Base-by-base conservation (phyloP, 2,888 invertebrate species). In the Cheilosia soror region DNA sequence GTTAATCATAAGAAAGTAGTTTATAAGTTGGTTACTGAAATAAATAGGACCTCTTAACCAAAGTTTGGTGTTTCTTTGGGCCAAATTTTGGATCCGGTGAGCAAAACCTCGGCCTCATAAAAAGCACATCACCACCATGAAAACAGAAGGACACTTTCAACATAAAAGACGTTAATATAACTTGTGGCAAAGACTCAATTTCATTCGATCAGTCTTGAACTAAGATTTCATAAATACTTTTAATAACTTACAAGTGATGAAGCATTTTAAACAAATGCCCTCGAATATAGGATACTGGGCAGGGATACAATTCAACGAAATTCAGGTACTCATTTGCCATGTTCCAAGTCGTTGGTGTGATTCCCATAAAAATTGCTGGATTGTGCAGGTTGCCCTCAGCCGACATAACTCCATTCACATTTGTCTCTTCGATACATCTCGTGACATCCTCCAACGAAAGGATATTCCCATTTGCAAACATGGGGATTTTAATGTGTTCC, bases 391-490 rank as follows among this genome's bases (percentile, higher is more conserved):
- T 98, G 0, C 99, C 99, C 93, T 99, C 99, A 86, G 97, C 96
- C 89, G 96, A 95, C 98, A 98, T 98, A 0, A 98, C 96, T 49
- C 96, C 97, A 90, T 96, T 93, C 3, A 96, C 98, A 33, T 96
- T 96, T 0, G 99, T 99, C 89, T 95, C 96, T 73, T 94, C 93
- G 65, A 99, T 92, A 91, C 99, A 99, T 87, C 95, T 93, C 75
- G 96, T 93, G 1, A 97, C 95, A 93, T 99, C 99, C 89, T 96
- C 95, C 88, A 97, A 91, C 89, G 96, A 96, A 91, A 99, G 98
- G 88, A 99, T 97, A 91, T 99, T 99, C 15, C 99, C 99, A 93
- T 99, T 99, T 31, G 99, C 98, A 91, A 99, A 95, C 90, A 99
- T 97, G 13, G 99, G 99, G 89, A 99, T 96, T 84, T 94, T 95